Conservation (phyloP, 2,797 vertebrate genomes). For the Graptemys geographica region DNA sequence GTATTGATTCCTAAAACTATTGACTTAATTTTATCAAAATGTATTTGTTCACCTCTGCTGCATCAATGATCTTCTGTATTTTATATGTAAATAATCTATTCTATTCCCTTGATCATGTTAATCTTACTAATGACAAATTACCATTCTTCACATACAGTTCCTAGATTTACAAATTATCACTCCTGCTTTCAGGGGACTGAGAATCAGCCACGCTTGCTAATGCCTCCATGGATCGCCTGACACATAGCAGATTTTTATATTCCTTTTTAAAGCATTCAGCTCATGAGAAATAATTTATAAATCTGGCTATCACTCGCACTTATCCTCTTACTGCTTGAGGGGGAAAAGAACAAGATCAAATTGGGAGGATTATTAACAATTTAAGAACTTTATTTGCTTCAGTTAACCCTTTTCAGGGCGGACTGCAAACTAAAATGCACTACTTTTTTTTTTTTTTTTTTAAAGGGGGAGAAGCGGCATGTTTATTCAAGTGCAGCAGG, state of each 20-base stretch:
- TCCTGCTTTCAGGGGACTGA: slow-evolving; percentile 82
- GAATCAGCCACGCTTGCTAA: slow-evolving; percentile 83
- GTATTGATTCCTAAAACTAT: slow-evolving; percentile 51
- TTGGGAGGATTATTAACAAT: slow-evolving; percentile 86
- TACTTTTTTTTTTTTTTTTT: not conserved
- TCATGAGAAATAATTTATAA: slow-evolving; percentile 81
- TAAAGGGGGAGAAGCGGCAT: not conserved
- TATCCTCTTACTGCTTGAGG: slow-evolving; percentile 75
- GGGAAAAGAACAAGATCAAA: slow-evolving; percentile 79
- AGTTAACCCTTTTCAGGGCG: slow-evolving; percentile 75
- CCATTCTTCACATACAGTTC: slow-evolving; percentile 84
- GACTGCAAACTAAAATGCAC: not conserved
- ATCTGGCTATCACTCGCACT: slow-evolving; percentile 76
- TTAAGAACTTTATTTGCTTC: slow-evolving; percentile 80
- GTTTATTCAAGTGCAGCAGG: not conserved
- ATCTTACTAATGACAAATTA: slow-evolving; percentile 91
- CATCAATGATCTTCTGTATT: slow-evolving; percentile 82
- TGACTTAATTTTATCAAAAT: slow-evolving; percentile 72
- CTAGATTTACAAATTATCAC: slow-evolving; percentile 87
- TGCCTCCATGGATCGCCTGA: slow-evolving; percentile 82
- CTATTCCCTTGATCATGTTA: slow-evolving; percentile 87
- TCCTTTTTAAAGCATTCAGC: slow-evolving; percentile 81
- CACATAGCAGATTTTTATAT: slow-evolving; percentile 80
- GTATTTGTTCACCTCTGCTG: slow-evolving; percentile 82
- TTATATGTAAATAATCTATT: slow-evolving; percentile 88